Conservation (phyloP, 2,888 invertebrate genomes). For the Chloromyia formosa region DNA sequence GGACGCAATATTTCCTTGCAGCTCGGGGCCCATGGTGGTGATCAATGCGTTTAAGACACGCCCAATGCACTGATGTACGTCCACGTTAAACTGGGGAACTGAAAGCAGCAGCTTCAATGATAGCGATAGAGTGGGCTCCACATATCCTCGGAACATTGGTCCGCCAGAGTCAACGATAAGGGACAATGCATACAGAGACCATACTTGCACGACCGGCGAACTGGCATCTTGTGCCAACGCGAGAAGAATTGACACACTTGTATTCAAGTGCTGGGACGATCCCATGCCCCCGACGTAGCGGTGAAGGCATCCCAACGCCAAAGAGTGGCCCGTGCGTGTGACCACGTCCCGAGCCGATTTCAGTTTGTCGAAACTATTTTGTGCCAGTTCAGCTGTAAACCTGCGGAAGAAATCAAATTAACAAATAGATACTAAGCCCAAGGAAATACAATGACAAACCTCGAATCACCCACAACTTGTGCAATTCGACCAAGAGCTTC, state of each 20-base stretch:
- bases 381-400: conserved; percentile 89
- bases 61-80: conserved; percentile 93
- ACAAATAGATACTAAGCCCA: neutral
- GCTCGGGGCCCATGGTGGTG: conserved; percentile 97
- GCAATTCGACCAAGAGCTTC: conserved; percentile 94
- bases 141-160: conserved; percentile 98
- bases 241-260: conserved; percentile 92
- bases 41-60: conserved; percentile 94
- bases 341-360: conserved; percentile 88
- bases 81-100: conserved; percentile 90
- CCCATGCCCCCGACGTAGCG: conserved; percentile 96
- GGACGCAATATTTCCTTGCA: conserved; percentile 83
- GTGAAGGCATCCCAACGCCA: conserved; percentile 96
- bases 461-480: conserved; percentile 85
- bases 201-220: conserved; percentile 95
- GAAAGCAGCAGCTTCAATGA: conserved; percentile 88
- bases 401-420: neutral
- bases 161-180: conserved; percentile 98
- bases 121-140: conserved; percentile 91
- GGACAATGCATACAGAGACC: conserved; percentile 95
- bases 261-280: conserved; percentile 91
- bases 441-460: conserved; percentile 54
- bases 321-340: conserved; percentile 84
- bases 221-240: conserved; percentile 94
- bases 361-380: conserved; percentile 87